These are phyloP conservation scores for Melanotaenia parkinsoni DNA, from an alignment of 2,797 vertebrate species.

Conservation along the genomic window DNA sequence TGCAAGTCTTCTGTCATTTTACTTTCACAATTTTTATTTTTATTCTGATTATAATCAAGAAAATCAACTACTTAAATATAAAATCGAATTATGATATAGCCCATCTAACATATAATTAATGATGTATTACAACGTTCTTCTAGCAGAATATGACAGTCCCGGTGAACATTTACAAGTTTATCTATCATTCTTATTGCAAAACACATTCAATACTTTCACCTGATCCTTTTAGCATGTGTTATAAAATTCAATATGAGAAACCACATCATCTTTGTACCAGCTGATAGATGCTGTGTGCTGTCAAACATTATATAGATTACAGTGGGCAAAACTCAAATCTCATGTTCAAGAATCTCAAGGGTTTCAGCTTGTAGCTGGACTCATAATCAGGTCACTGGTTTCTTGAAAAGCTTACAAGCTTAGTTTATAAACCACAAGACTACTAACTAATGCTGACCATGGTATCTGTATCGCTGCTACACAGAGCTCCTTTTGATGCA, in stretches of 20 bases:
- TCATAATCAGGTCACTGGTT: constrained; percentile 71
- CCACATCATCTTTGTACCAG: neutral
- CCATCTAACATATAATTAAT: neutral
- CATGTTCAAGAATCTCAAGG: constrained; percentile 30
- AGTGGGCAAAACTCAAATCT: neutral
- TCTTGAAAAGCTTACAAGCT: constrained; percentile 60
- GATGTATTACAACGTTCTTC: neutral
- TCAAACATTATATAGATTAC: constrained; percentile 22
- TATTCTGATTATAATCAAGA: neutral
- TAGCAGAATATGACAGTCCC: neutral
- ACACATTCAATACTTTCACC: neutral
- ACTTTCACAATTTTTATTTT: neutral
- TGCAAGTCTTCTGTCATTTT: neutral
- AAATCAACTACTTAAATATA: neutral
- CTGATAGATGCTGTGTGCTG: constrained; percentile 15
- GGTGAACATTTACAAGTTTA: neutral
- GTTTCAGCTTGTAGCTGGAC: constrained; percentile 41
- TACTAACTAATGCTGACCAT: constrained; percentile 52
- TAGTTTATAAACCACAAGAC: constrained; percentile 60
- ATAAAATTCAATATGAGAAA: neutral
- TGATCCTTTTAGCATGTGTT: neutral
- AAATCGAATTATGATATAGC: neutral
- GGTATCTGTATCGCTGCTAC: constrained; percentile 54
- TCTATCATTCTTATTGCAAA: neutral
- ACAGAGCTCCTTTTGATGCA: constrained; percentile 68